phyloP scores from a whole-genome alignment of 2,113 vertebrate genomes.

The Xenotilapia leptura region DNA sequence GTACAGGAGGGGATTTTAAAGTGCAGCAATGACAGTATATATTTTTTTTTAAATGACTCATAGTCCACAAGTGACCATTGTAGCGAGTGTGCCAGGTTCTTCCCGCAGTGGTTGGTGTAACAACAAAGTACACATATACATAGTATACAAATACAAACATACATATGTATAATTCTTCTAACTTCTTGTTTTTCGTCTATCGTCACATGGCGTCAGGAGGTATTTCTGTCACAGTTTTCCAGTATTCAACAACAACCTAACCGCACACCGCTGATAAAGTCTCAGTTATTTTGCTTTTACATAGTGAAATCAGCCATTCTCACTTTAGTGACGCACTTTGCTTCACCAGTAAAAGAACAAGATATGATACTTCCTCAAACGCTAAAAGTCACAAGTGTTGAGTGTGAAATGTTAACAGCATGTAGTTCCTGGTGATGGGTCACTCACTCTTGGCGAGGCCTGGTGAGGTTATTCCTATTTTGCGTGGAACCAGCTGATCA shows the following conservation, averaged over 20 bases:
- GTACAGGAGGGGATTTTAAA: neutral
- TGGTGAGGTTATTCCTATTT: neutral
- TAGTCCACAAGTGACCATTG: neutral
- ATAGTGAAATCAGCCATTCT: neutral
- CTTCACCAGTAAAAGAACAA: neutral
- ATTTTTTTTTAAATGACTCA: neutral
- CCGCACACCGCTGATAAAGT: neutral
- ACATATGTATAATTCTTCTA: neutral
- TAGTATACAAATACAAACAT: neutral
- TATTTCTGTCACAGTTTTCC: neutral
- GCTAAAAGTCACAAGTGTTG: neutral
- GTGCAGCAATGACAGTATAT: neutral
- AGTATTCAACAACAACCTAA: neutral
- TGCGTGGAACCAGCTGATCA: neutral
- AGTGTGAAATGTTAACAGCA: neutral
- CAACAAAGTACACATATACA: neutral
- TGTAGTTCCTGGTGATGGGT: neutral
- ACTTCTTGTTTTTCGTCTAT: neutral
- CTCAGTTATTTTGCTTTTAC: neutral
- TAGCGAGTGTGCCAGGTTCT: neutral
- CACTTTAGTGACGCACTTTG: neutral
- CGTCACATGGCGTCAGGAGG: neutral
- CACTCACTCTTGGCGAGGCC: neutral
- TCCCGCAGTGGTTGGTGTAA: neutral
- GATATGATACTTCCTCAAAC: conserved; percentile 11